A percentile compares a stretch with the other conserved stretches of the same genome.
These are phyloP conservation scores for Cryptocephalus moraei DNA, from an alignment of 2,888 invertebrate species.

Conservation along the genomic window DNA sequence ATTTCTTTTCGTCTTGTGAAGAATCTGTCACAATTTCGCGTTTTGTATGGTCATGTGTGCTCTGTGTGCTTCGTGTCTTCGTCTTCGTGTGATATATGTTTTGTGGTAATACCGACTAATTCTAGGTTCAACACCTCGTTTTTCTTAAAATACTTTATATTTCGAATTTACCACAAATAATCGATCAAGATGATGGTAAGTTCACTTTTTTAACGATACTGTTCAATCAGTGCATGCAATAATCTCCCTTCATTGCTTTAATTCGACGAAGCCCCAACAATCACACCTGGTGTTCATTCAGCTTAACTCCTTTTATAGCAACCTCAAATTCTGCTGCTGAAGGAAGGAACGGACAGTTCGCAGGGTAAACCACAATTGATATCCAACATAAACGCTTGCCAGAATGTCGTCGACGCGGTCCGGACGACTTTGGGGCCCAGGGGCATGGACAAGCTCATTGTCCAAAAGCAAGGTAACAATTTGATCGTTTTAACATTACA, in stretches of 20 bases:
- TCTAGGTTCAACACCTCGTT: too few species aligned
- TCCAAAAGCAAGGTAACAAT: conserved; percentile 60
- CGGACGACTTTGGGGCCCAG: conserved; percentile 96
- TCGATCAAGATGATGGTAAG: conserved; percentile 13
- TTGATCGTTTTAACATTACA: too few species aligned
- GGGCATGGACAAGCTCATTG: conserved; percentile 98
- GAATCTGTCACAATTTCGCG: too few species aligned
- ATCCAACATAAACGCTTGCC: conserved; percentile 96
- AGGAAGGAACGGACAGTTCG: conserved; percentile 93
- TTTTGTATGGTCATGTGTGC: too few species aligned
- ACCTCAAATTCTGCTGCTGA: conserved; percentile 93
- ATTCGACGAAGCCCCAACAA: too few species aligned
- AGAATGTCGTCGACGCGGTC: conserved; percentile 89
- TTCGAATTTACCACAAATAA: too few species aligned
- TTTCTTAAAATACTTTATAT: too few species aligned
- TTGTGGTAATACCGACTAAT: too few species aligned
- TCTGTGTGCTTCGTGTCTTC: too few species aligned
- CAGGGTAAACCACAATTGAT: conserved; percentile 95
- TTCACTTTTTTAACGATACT: not conserved
- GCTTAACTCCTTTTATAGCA: conserved; percentile 50
- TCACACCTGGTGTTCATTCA: conserved; percentile 8
- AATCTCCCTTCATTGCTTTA: not conserved
- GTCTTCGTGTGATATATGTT: too few species aligned
- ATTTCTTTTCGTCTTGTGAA: too few species aligned
- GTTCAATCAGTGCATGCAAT: not conserved